Percentiles rank a stretch among this genome's conserved stretches.
These are phyloP conservation scores for Dendrophyllia cribrosa DNA, from an alignment of 64 coral and sea anemone species.

Conservation along the genomic window DNA sequence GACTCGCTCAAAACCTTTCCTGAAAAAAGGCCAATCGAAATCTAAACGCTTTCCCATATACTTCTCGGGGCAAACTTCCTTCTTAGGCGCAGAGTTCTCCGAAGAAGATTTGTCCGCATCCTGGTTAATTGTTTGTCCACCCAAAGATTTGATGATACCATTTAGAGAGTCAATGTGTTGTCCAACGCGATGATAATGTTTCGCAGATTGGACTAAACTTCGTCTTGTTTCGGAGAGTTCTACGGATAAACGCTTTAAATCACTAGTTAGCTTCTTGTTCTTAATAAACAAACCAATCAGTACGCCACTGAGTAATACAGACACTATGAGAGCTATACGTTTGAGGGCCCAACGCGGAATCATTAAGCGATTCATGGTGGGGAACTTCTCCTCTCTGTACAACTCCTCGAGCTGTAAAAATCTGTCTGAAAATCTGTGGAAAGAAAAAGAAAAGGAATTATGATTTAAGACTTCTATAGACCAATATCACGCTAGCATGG, in stretches of 20 bases:
- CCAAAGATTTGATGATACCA: not conserved
- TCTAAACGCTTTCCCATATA: conserved; percentile 80
- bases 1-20: conserved; percentile 74
- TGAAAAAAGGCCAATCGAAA: conserved; percentile 87
- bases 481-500: too few relatives aligned
- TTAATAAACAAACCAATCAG: too few relatives aligned
- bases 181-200: conserved; percentile 57
- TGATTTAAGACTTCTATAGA: too few relatives aligned
- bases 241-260: conserved; percentile 43
- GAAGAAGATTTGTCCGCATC: too few relatives aligned
- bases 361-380: too few relatives aligned
- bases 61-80: conserved; percentile 93
- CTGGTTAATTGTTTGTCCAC: not conserved
- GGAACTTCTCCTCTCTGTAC: too few relatives aligned
- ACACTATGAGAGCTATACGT: too few relatives aligned
- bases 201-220: conserved; percentile 11
- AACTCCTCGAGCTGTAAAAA: too few relatives aligned
- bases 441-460: too few relatives aligned
- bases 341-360: too few relatives aligned
- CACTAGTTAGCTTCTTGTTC: not conserved
- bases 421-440: too few relatives aligned
- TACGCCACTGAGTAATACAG: too few relatives aligned
- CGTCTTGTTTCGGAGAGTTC: conserved; percentile 60
- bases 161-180: conserved; percentile 42
- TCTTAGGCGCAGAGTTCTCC: not conserved